Evolutionary conservation across 2,888 invertebrate species (phyloP), one percentile per base, ranked within the genome.

Genomic region (Amitus sp.): DNA sequence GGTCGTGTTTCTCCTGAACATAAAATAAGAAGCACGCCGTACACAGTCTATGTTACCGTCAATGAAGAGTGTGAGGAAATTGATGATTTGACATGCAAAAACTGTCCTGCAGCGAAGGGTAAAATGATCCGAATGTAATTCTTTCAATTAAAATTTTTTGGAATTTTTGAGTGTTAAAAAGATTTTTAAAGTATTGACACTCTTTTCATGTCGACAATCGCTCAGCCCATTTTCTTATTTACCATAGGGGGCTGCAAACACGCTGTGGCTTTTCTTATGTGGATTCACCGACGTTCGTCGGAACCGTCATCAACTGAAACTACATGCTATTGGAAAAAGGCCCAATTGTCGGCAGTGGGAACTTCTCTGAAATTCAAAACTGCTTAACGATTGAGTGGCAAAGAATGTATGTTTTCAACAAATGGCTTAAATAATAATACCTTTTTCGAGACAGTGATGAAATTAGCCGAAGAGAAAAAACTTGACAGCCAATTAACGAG

Each of bases 271-370:
- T 51, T 55, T 23, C 7, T 64, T 0, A 47, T 54, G 47, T 64
- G 64, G 53, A 4, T 42, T n/a, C 37, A 64, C 33, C 15, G 57
- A 20, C 37, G 55, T 12, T 42, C 20, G 15, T 48, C 48, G 39
- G 43, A 52, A 7, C 49, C 57, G 10, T 47, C 56, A 10, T 49
- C 54, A 19, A 62, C 62, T 13, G 59, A 65, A 51, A 49, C 64
- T 1, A 52, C 42, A 7, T 65, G 68, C 27, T 67, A 69, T 23
- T 69, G 68, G 66, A 63, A 66, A 47, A 69, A 67, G 23, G 54
- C 66, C 7, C 28, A 17, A 10, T 49, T 68, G 33, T 58, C 66
- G 37, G 40, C 30, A 7, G 56, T 68, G 12, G 68, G 59, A 2
- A 57, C 65, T 10, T 33, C 9, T n/a, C 27, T 64, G n/a, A 69